A percentile compares a stretch with the other conserved stretches of the same genome.
phyloP scores from a whole-genome alignment of 2,888 invertebrate species.

The Lottia gigantea region DNA sequence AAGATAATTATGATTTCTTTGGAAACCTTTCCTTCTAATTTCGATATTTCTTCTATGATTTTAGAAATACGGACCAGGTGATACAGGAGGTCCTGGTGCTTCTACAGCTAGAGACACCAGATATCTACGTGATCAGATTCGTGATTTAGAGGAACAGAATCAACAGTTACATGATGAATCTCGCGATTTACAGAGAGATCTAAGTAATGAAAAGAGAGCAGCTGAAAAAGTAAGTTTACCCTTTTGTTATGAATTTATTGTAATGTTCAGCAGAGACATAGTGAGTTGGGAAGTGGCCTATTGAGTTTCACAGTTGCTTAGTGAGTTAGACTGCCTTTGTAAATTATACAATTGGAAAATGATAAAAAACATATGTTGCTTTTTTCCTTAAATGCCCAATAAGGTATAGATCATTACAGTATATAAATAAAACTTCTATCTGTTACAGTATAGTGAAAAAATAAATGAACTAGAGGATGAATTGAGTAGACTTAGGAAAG shows the following conservation, averaged over 20 bases:
- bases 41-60: background rate
- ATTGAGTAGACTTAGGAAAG: constrained; percentile 56
- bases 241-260: background rate
- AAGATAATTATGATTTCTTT: no score
- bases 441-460: constrained; percentile 60
- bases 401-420: no score
- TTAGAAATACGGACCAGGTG: constrained; percentile 52
- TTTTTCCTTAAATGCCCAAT: no score
- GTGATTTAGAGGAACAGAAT: constrained; percentile 60
- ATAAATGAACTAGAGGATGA: constrained; percentile 62
- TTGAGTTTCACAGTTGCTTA: no score
- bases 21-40: no score
- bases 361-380: no score
- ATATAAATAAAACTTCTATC: no score
- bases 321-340: background rate
- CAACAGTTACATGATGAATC: constrained; percentile 54
- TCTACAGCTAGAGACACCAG: constrained; percentile 37
- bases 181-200: constrained; percentile 57
- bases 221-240: constrained; percentile 49
- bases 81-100: constrained; percentile 37
- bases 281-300: no score
- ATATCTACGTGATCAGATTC: constrained; percentile 56
- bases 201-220: constrained; percentile 56
- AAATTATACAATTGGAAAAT: no score
- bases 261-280: background rate